These are phyloP conservation scores for Rhopilema esculentum DNA, from an alignment of 30 jellyfish, hydroid and myxozoan genomes.

Conservation along the genomic window DNA sequence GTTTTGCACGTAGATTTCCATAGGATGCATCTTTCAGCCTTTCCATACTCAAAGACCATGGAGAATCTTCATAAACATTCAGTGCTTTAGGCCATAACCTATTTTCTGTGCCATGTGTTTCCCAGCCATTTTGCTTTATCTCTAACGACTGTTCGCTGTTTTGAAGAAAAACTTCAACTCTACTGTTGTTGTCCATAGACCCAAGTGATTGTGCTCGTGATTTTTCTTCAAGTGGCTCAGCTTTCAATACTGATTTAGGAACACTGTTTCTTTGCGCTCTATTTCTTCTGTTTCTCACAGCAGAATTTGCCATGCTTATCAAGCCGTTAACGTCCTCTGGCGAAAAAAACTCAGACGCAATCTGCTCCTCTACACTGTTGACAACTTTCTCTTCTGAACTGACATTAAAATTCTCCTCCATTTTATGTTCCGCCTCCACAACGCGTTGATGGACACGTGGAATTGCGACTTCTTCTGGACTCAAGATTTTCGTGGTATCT, in stretches of 20 bases:
- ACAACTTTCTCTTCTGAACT: background rate
- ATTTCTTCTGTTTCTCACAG: conserved; percentile 85
- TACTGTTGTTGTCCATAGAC: background rate
- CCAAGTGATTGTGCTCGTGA: conserved; percentile 16
- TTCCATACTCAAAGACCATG: conserved; percentile 43
- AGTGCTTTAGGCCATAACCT: background rate
- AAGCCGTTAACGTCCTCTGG: conserved; percentile 60
- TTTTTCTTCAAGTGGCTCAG: background rate
- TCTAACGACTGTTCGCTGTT: background rate
- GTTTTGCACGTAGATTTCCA: conserved; percentile 32
- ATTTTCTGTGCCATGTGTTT: background rate
- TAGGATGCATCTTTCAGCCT: conserved; percentile 52
- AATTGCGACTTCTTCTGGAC: background rate
- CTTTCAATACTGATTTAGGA: background rate
- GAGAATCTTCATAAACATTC: conserved; percentile 37
- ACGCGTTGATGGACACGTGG: background rate
- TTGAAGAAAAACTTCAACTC: conserved; percentile 18
- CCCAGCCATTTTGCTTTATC: background rate
- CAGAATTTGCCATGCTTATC: conserved; percentile 85
- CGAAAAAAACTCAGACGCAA: conserved; percentile 35
- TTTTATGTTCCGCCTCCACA: background rate
- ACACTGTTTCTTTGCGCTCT: conserved; percentile 48
- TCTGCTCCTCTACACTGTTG: conserved; percentile 38
- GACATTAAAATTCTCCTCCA: background rate
- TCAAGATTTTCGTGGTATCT: background rate